These are phyloP conservation scores for Atopsyche davidsoni DNA, from an alignment of 1,140 invertebrate genomes.

Conservation along the genomic window DNA sequence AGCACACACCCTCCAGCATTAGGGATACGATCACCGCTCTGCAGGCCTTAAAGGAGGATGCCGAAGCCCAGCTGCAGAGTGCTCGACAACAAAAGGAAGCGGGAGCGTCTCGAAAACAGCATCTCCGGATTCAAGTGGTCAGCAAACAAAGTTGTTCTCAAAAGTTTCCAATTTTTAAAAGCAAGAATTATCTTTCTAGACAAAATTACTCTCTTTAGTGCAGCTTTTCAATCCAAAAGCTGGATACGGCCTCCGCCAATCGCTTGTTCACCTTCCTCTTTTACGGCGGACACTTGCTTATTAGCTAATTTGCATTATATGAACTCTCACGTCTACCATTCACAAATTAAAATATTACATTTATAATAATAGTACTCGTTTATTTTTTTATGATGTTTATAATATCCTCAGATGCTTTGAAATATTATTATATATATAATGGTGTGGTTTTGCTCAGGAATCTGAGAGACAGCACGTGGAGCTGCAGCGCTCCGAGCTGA, in stretches of 20 bases:
- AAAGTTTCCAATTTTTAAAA: neutral
- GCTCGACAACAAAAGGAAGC: slow-evolving; percentile 10
- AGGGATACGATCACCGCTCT: neutral
- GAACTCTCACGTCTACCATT: neutral
- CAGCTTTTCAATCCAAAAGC: neutral
- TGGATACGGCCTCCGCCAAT: neutral
- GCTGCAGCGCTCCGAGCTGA: neutral
- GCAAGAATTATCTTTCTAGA: neutral
- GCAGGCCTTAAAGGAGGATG: slow-evolving; percentile 1
- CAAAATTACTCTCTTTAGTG: neutral
- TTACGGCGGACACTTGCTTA: neutral
- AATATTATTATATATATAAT: neutral
- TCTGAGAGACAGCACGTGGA: slow-evolving; percentile 7
- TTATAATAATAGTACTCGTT: neutral
- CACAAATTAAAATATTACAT: neutral
- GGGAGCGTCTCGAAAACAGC: slow-evolving; percentile 10
- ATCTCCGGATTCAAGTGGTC: slow-evolving; percentile 19
- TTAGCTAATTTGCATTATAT: neutral
- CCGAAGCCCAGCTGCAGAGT: slow-evolving; percentile 10
- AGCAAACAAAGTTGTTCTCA: neutral
- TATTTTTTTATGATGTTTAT: too few species aligned
- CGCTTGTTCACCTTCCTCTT: neutral
- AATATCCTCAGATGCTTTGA: too few species aligned
- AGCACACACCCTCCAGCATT: neutral
- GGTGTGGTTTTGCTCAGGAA: slow-evolving; percentile 7